These are phyloP conservation scores for Macrochelys suwanniensis DNA, from an alignment of 2,797 vertebrate genomes.

Conservation along the genomic window DNA sequence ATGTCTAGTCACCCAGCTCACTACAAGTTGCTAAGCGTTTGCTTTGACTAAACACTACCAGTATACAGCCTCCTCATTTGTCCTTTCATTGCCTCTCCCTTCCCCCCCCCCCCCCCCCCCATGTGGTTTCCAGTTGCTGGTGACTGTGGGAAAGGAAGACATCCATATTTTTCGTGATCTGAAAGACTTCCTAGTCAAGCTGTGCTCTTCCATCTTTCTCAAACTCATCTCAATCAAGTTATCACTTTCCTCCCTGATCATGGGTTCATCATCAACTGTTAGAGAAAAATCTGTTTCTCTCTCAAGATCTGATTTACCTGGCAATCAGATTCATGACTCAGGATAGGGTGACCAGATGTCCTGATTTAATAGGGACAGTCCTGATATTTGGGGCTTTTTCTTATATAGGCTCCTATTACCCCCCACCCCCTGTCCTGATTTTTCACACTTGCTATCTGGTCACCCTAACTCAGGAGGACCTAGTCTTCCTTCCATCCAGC, in stretches of 20 bases:
- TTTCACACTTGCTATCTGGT: too few species aligned
- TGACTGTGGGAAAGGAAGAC: background rate
- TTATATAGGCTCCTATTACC: too few species aligned
- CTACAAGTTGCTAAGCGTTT: background rate
- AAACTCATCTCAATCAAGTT: background rate
- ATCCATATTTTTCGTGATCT: background rate
- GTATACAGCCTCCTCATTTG: background rate
- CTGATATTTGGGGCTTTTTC: too few species aligned
- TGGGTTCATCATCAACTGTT: background rate
- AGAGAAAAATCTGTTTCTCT: background rate
- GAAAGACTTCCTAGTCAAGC: background rate
- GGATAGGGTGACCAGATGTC: background rate
- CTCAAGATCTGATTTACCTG: background rate
- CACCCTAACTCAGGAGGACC: background rate
- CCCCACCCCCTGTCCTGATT: too few species aligned
- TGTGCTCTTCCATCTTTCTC: background rate
- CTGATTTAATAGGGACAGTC: too few species aligned
- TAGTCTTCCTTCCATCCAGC: background rate
- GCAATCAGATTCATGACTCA: background rate
- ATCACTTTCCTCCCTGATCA: background rate
- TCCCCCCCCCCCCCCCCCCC: fast-evolving
- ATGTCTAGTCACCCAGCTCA: background rate
- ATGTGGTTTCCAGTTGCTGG: background rate
- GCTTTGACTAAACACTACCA: background rate
- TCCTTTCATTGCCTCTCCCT: background rate